Percentiles rank a stretch among this genome's conserved stretches.
Conservation (phyloP, 2,113 vertebrate species). For the Equus quagga region DNA sequence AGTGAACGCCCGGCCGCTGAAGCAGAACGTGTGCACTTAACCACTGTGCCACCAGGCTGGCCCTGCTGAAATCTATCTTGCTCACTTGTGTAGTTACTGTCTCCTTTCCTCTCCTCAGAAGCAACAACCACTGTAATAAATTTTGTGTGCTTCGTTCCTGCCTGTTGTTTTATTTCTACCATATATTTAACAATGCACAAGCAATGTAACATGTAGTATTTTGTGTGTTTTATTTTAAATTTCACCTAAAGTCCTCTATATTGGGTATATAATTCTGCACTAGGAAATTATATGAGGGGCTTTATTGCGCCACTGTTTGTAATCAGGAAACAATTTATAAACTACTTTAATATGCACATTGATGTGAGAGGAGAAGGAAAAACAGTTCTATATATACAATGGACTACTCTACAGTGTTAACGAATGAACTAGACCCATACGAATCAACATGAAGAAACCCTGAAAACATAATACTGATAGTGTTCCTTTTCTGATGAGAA, state of each 20-base stretch:
- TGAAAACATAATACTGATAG: background rate
- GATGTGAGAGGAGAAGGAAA: background rate
- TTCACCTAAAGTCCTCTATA: background rate
- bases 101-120: background rate
- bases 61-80: background rate
- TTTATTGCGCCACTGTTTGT: background rate
- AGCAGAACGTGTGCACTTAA: no score
- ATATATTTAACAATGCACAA: background rate
- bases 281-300: background rate
- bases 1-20: no score
- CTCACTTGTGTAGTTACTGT: background rate
- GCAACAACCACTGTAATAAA: background rate
- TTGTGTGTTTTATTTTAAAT: background rate
- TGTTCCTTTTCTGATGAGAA: background rate
- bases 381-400: background rate
- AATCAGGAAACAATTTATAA: background rate
- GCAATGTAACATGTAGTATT: background rate
- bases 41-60: no score
- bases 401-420: background rate
- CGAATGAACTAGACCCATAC: background rate
- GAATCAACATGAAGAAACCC: background rate
- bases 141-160: background rate
- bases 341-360: background rate
- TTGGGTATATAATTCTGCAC: background rate
- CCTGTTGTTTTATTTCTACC: background rate